Percentiles rank a stretch among this genome's conserved stretches.
phyloP scores from a whole-genome alignment of 2,888 invertebrate genomes.

The Clivina fossor region DNA sequence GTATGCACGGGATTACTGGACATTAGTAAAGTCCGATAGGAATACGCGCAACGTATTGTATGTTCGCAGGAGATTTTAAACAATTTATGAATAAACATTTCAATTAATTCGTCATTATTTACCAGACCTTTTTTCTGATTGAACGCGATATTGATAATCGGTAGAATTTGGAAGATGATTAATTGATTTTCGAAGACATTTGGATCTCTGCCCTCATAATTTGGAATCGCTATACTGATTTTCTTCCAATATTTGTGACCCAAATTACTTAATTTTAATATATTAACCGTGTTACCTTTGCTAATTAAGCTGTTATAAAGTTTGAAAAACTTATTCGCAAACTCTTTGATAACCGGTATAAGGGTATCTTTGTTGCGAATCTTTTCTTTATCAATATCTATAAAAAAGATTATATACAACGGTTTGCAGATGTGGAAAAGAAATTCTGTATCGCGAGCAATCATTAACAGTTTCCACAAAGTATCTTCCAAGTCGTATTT shows the following conservation, averaged over 20 bases:
- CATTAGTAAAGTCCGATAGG: conserved; percentile 50
- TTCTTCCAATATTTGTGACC: conserved; percentile 54
- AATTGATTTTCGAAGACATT: conserved; percentile 62
- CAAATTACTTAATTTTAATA: conserved; percentile 51
- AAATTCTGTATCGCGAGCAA: conserved; percentile 55
- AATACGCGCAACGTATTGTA: conserved; percentile 58
- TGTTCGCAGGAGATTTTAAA: conserved; percentile 65
- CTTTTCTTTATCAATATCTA: conserved; percentile 40
- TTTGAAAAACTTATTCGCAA: conserved; percentile 51
- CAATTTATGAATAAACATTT: conserved; percentile 62
- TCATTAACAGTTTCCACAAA: conserved; percentile 51
- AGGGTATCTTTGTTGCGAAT: conserved; percentile 32
- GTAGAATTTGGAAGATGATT: conserved; percentile 64
- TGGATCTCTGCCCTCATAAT: conserved; percentile 45
- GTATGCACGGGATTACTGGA: conserved; percentile 51
- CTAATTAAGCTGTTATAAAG: conserved; percentile 50
- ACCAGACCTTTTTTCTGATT: conserved; percentile 39
- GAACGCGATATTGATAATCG: conserved; percentile 58
- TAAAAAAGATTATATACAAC: conserved; percentile 53
- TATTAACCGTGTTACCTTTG: conserved; percentile 47
- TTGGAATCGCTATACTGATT: conserved; percentile 48
- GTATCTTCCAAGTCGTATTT: conserved; percentile 52
- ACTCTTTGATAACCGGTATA: conserved; percentile 41
- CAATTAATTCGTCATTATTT: conserved; percentile 56
- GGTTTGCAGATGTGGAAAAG: conserved; percentile 56